These are phyloP conservation scores for Drosophila hamatofila DNA, from an alignment of 2,888 invertebrate species.

Conservation along the genomic window DNA sequence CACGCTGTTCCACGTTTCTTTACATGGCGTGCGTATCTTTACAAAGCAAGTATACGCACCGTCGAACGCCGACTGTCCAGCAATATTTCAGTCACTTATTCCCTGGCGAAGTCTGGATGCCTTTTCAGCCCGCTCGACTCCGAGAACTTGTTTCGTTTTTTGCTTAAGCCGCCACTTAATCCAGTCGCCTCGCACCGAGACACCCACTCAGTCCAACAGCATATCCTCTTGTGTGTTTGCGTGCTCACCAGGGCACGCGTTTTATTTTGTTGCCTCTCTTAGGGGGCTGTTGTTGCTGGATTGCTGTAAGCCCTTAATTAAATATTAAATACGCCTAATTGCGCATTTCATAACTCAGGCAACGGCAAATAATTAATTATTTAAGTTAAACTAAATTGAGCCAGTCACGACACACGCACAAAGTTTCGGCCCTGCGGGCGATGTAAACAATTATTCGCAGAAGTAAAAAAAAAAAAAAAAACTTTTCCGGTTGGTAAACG, in stretches of 20 bases:
- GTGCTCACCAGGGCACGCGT: conserved; percentile 41
- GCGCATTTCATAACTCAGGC: conserved; percentile 81
- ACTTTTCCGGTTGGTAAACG: not conserved
- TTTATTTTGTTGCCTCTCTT: conserved; percentile 27
- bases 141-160: conserved; percentile 50
- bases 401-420: conserved; percentile 57
- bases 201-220: conserved; percentile 7
- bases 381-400: conserved; percentile 80
- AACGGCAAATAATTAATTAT: conserved; percentile 79
- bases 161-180: conserved; percentile 74
- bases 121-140: conserved; percentile 9
- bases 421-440: conserved; percentile 30
- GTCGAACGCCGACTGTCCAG: conserved; percentile 54
- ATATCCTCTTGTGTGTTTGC: conserved; percentile 46
- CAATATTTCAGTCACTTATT: conserved; percentile 55
- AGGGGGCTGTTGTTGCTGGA: conserved; percentile 29
- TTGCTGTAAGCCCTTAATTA: conserved; percentile 75
- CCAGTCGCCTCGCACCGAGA: conserved; percentile 63
- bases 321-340: conserved; percentile 81
- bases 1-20: conserved; percentile 12
- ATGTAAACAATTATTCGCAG: conserved; percentile 39
- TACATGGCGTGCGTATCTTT: conserved; percentile 45
- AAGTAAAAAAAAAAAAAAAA: conserved; percentile 17
- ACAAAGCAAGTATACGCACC: conserved; percentile 71
- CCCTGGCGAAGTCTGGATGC: conserved; percentile 31